These are phyloP conservation scores for Scolanthus callimorphus DNA, from an alignment of 92 coral and sea anemone species.

Conservation along the genomic window DNA sequence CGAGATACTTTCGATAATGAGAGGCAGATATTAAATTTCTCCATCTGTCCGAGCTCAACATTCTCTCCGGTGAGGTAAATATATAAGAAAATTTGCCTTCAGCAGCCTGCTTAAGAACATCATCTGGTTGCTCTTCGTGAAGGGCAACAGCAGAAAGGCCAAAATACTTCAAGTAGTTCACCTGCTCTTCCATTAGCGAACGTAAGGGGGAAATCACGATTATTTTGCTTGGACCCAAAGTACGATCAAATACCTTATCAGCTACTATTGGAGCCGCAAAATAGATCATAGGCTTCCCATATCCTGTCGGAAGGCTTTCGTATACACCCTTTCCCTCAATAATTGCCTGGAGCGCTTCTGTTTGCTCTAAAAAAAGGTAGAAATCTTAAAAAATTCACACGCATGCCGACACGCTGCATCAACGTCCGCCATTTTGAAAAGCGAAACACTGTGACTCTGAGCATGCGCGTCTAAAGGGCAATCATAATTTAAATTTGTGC, in stretches of 20 bases:
- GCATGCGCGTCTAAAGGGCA: no score
- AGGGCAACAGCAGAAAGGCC: conserved; percentile 59
- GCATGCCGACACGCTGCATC: conserved; percentile 8
- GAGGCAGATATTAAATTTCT: conserved; percentile 24
- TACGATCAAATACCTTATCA: conserved; percentile 36
- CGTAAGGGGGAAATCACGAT: conserved; percentile 51
- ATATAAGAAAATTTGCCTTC: conserved; percentile 43
- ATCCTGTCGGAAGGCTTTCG: conserved; percentile 70
- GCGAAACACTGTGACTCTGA: no score
- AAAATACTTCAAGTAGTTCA: conserved; percentile 24
- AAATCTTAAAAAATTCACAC: conserved; percentile 45
- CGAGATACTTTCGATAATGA: conserved; percentile 28
- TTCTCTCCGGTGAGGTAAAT: conserved; percentile 51
- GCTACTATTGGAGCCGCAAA: conserved; percentile 45
- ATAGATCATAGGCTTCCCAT: conserved; percentile 64
- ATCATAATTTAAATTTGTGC: no score
- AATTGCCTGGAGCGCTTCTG: conserved; percentile 36
- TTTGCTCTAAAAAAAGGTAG: conserved; percentile 51
- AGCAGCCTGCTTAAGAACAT: conserved; percentile 29
- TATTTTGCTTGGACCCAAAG: conserved; percentile 43
- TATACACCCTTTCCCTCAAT: conserved; percentile 39
- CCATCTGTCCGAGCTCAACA: conserved; percentile 52
- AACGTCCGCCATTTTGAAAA: no score
- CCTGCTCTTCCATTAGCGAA: conserved; percentile 70
- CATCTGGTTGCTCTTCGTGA: conserved; percentile 50